phyloP scores from a whole-genome alignment of 1,140 invertebrate genomes.

The Heliconius melpomene region DNA sequence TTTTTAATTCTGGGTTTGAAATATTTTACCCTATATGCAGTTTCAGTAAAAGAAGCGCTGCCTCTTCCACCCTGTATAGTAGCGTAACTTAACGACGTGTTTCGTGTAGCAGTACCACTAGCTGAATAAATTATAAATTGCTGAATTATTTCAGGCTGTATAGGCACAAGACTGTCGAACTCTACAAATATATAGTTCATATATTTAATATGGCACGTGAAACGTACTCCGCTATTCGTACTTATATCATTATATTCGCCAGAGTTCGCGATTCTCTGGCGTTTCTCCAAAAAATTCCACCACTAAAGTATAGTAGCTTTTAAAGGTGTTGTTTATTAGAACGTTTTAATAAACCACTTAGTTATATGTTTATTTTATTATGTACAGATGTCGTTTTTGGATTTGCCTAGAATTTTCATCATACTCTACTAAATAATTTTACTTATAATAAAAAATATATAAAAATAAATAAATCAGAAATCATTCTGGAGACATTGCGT shows the following conservation, averaged over 20 bases:
- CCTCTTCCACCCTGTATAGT: too few species aligned
- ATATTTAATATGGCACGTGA: background rate
- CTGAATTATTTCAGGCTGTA: background rate
- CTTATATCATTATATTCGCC: constrained; percentile 4
- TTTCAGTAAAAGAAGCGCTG: too few species aligned
- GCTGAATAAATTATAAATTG: background rate
- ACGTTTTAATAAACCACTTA: constrained; percentile 22
- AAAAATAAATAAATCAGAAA: too few species aligned
- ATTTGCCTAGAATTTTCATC: background rate
- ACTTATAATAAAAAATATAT: background rate
- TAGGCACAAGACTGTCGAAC: too few species aligned
- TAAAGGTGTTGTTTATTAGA: constrained; percentile 26
- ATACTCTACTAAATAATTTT: background rate
- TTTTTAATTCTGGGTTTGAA: too few species aligned
- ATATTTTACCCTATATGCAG: too few species aligned
- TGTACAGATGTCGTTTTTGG: background rate
- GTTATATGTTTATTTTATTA: constrained; percentile 7
- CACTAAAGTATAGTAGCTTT: constrained; percentile 19
- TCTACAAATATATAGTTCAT: background rate
- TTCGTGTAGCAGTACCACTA: background rate
- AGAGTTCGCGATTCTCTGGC: constrained; percentile 18
- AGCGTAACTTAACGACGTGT: too few species aligned
- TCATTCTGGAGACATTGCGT: too few species aligned
- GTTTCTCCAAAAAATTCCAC: constrained; percentile 15
- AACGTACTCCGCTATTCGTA: background rate